Base-by-base conservation (phyloP, 2,888 invertebrate species). In the Drosophila differens region DNA sequence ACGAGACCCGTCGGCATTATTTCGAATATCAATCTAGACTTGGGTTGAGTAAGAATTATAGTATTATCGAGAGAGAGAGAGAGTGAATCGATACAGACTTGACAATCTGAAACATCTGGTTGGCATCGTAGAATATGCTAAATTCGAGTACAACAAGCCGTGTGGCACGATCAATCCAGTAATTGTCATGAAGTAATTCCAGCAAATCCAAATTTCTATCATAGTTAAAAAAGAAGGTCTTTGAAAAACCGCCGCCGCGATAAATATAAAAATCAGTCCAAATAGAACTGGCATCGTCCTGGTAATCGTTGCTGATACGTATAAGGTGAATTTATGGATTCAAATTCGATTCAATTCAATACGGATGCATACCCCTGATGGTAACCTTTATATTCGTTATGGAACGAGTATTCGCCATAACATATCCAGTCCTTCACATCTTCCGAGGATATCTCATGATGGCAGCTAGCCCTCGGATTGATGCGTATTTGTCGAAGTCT, bases 401-500 rank as follows among this genome's bases (percentile, higher is more conserved):
- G 0, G 12, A 1, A 0, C 0, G 59, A 37, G 7, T 76, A 78
- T 0, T 25, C 54, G 1, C 41, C 47, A 4, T 47, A 78, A 14
- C 73, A 72, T 1, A 33, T 16, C 1, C 4, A n/a, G 0, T 10
- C 4, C 2, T 12, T 4, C 0, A 66, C 0, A 3, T 44, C 0
- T 0, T 51, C 14, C 2, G 28, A 0, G 2, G 5, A 6, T 10
- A 78, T 1, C 14, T n/a, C 10, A 10, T 62, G 54, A 1, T 22
- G 1, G 10, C 79, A 78, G 1, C 5, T 1, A 0, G 32, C 6
- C 7, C 16, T 14, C 0, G 39, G 32, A 0, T 12, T 32, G 10
- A 76, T 62, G 25, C 76, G 73, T 10, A 66, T 9, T 30, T 78
- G 79, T 30, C 76, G 79, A 0, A 78, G 25, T 32, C 76, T 35